A percentile compares a stretch with the other conserved stretches of the same genome.
These are phyloP conservation scores for Erinaceus europaeus DNA, from an alignment of 2,113 vertebrate species.

Conservation along the genomic window DNA sequence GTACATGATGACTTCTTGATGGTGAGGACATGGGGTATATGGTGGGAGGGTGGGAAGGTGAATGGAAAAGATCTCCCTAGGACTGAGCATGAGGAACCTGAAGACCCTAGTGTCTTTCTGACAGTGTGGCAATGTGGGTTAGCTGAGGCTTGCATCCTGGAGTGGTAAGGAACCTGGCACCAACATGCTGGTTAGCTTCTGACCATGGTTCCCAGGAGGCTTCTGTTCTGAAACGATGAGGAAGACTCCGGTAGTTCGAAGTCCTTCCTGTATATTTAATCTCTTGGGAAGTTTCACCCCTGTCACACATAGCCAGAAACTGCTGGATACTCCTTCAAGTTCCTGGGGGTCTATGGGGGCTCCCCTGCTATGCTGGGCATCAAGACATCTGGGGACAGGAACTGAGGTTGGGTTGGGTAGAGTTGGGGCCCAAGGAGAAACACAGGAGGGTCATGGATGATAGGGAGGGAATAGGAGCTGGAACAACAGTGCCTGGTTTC, in stretches of 20 bases:
- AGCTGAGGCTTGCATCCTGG: conserved; percentile 64
- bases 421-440: conserved; percentile 90
- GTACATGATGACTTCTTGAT: conserved; percentile 65
- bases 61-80: conserved; percentile 75
- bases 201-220: conserved; percentile 68
- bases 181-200: conserved; percentile 68
- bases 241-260: conserved; percentile 90
- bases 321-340: conserved; percentile 88
- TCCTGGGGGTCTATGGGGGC: conserved; percentile 89
- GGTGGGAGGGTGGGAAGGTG: conserved; percentile 19
- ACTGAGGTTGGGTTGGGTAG: conserved; percentile 87
- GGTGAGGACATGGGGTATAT: conserved; percentile 32
- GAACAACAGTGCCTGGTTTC: conserved; percentile 88
- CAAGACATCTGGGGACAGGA: conserved; percentile 88
- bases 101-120: conserved; percentile 65
- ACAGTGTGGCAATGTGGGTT: conserved; percentile 71
- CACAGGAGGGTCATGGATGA: conserved; percentile 92
- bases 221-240: conserved; percentile 82
- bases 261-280: conserved; percentile 85
- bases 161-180: conserved; percentile 68
- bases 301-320: conserved; percentile 98
- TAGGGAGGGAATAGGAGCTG: conserved; percentile 92
- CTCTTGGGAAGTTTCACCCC: conserved; percentile 93
- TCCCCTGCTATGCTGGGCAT: conserved; percentile 87
- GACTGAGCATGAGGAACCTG: conserved; percentile 65